These are phyloP conservation scores for Tragelaphus eurycerus DNA, from an alignment of 2,797 vertebrate species.

Conservation along the genomic window DNA sequence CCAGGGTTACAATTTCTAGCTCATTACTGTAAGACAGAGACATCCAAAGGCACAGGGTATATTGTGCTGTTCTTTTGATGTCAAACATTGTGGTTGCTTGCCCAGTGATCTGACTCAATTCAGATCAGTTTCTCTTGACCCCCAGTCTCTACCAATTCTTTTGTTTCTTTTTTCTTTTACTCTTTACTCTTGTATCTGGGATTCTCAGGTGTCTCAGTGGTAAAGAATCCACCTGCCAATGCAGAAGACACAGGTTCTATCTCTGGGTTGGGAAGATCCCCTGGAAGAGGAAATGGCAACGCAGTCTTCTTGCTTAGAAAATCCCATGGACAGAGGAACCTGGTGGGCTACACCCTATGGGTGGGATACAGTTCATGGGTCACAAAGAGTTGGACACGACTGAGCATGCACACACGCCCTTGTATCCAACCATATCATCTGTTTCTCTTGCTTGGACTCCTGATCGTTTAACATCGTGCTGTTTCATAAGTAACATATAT, in stretches of 20 bases:
- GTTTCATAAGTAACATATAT: not conserved
- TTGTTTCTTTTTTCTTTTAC: not conserved
- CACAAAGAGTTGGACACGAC: rapidly evolving
- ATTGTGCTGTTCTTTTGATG: not conserved
- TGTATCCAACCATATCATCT: not conserved
- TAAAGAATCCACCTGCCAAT: not conserved
- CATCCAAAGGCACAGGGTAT: not conserved
- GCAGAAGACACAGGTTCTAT: not conserved
- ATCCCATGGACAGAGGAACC: not conserved
- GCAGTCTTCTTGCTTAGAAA: not conserved
- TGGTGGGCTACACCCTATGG: not conserved
- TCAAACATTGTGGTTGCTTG: not conserved
- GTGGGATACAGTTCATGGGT: not conserved
- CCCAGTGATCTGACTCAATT: not conserved
- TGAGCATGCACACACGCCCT: not conserved
- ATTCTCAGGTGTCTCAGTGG: not conserved
- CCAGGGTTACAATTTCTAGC: not conserved
- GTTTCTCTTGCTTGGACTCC: not conserved
- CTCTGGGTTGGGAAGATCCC: not conserved
- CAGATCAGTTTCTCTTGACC: not conserved
- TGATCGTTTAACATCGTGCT: not conserved
- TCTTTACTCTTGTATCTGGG: not conserved
- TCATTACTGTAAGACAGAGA: not conserved
- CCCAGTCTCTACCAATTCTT: not conserved
- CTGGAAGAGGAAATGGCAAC: not conserved